Evolutionary conservation across 2,797 vertebrate species (phyloP).

Genomic region (Manis crassicaudata): DNA sequence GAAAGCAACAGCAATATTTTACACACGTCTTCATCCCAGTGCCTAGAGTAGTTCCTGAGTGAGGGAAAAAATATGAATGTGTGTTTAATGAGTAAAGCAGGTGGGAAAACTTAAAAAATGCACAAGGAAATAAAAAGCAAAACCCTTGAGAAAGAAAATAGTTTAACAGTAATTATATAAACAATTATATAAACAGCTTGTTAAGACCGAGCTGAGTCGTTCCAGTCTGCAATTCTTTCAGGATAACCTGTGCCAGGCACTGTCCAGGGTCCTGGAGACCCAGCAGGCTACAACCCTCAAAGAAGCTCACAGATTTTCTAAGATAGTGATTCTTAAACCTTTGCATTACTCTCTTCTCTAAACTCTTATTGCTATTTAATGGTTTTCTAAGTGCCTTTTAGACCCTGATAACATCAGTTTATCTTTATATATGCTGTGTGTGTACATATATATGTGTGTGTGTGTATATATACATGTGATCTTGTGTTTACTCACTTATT

Average conservation of each 20-base stretch:
- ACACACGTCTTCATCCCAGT: background rate
- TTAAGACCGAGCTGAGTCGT: background rate
- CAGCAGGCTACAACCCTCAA: background rate
- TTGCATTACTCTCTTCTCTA: background rate
- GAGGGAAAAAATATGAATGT: background rate
- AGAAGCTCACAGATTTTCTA: background rate
- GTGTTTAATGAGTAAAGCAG: background rate
- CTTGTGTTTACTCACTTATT: background rate
- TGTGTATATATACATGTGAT: background rate
- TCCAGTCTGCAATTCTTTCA: rapidly evolving
- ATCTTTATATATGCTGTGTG: background rate
- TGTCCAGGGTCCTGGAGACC: constrained; percentile 51
- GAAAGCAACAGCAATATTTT: background rate
- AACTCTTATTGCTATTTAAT: background rate
- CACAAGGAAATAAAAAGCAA: constrained; percentile 30
- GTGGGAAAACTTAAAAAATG: background rate
- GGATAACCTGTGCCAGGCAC: background rate
- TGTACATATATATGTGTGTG: background rate
- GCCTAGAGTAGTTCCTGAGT: background rate
- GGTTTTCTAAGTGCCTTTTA: background rate
- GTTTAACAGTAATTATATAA: background rate
- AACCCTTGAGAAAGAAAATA: background rate
- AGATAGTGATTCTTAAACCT: background rate
- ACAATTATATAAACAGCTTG: background rate
- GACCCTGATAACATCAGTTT: background rate